Percentiles rank a stretch among this genome's conserved stretches.
phyloP scores from a whole-genome alignment of 2,113 vertebrate genomes.

The Siniperca knerii region DNA sequence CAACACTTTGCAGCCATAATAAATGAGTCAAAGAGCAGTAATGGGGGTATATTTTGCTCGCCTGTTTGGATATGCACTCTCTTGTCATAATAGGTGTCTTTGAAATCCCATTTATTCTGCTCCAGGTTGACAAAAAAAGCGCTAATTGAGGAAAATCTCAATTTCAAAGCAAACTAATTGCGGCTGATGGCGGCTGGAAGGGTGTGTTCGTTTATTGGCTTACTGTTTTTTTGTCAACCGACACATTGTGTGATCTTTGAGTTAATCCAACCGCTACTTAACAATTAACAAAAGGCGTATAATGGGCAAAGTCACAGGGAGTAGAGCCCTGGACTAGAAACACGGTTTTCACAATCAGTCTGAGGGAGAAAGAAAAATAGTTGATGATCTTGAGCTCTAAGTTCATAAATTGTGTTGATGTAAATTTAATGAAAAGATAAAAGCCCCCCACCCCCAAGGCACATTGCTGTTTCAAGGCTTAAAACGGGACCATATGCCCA shows the following conservation, averaged over 20 bases:
- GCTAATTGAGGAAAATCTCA: slow-evolving; percentile 62
- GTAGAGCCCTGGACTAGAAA: neutral
- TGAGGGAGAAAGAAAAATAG: neutral
- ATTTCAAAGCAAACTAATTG: slow-evolving; percentile 71
- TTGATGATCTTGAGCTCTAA: slow-evolving; percentile 22
- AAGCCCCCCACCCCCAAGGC: slow-evolving; percentile 27
- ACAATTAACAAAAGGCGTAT: slow-evolving; percentile 38
- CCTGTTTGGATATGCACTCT: slow-evolving; percentile 40
- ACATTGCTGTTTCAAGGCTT: slow-evolving; percentile 52
- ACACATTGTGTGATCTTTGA: slow-evolving; percentile 40
- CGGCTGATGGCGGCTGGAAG: slow-evolving; percentile 49
- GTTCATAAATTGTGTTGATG: slow-evolving; percentile 44
- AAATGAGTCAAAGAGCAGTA: slow-evolving; percentile 56
- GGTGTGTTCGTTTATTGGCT: slow-evolving; percentile 46
- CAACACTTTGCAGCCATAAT: slow-evolving; percentile 47
- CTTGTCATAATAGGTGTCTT: slow-evolving; percentile 55
- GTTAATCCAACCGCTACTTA: slow-evolving; percentile 40
- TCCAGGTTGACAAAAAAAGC: slow-evolving; percentile 63
- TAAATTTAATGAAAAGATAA: slow-evolving; percentile 65
- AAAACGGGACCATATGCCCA: slow-evolving; percentile 65
- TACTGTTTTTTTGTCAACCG: slow-evolving; percentile 3
- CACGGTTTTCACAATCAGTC: slow-evolving; percentile 8
- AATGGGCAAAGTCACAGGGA: slow-evolving; percentile 38
- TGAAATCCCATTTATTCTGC: slow-evolving; percentile 66
- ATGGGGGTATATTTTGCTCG: slow-evolving; percentile 31